These are phyloP conservation scores for Dreissena polymorpha DNA, from an alignment of 1,140 invertebrate genomes.

Conservation along the genomic window DNA sequence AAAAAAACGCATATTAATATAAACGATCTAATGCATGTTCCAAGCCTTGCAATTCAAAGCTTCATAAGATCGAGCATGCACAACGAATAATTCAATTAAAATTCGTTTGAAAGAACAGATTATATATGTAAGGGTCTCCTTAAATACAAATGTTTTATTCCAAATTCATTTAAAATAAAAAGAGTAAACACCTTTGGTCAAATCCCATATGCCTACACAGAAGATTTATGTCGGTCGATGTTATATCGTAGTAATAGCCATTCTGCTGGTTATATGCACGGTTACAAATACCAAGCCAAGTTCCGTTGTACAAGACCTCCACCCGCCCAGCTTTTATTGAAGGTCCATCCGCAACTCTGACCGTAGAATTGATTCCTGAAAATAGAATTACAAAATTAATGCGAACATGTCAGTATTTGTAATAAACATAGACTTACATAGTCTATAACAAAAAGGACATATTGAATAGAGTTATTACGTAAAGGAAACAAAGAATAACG, in stretches of 20 bases:
- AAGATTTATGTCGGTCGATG: too few species aligned
- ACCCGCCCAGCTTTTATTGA: not conserved
- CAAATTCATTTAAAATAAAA: not conserved
- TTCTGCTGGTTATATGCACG: not conserved
- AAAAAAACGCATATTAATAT: too few species aligned
- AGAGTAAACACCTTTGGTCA: not conserved
- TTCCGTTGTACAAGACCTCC: constrained; percentile 5
- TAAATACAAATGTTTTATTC: not conserved
- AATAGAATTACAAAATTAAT: not conserved
- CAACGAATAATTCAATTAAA: too few species aligned
- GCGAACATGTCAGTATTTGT: not conserved
- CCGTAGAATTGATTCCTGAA: not conserved
- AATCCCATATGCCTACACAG: not conserved
- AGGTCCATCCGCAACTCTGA: constrained; percentile 1
- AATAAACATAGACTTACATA: not conserved
- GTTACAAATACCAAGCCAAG: constrained; percentile 13
- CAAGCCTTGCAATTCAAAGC: too few species aligned
- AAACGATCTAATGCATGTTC: too few species aligned
- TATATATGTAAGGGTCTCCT: not conserved
- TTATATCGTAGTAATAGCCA: too few species aligned
- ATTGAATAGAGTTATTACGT: not conserved
- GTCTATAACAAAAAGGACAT: not conserved
- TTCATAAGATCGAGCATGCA: too few species aligned
- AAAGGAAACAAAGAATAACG: not conserved
- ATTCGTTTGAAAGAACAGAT: not conserved